Conservation (phyloP, 2,113 vertebrate species). For the Aphyosemion australe region DNA sequence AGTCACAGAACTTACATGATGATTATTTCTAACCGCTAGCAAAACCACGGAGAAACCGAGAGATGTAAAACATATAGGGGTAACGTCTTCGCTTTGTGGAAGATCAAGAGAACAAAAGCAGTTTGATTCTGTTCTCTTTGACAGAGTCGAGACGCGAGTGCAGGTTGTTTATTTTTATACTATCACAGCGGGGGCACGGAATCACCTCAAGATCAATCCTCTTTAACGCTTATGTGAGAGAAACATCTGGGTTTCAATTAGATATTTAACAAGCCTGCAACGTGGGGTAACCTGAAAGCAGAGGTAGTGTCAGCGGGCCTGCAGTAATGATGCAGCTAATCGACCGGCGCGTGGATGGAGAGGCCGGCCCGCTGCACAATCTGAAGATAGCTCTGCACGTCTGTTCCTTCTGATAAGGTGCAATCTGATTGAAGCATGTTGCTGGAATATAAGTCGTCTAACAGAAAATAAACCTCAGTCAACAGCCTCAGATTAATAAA, state of each 20-base stretch:
- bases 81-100: conserved; percentile 5
- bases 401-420: conserved; percentile 75
- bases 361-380: conserved; percentile 62
- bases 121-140: conserved; percentile 28
- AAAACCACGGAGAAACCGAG: conserved; percentile 3
- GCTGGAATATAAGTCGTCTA: conserved; percentile 64
- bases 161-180: conserved; percentile 53
- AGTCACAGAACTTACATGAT: conserved; percentile 15
- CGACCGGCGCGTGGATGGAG: conserved; percentile 54
- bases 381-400: conserved; percentile 56
- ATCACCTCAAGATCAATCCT: conserved; percentile 63
- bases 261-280: conserved; percentile 56
- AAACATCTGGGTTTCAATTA: conserved; percentile 73
- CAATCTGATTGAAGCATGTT: conserved; percentile 68
- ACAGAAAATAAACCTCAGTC: conserved; percentile 65
- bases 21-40: conserved; percentile 10
- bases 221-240: conserved; percentile 60
- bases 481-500: conserved; percentile 64
- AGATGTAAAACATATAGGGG: background rate
- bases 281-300: conserved; percentile 62
- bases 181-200: conserved; percentile 38
- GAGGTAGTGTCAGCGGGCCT: conserved; percentile 44
- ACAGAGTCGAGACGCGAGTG: conserved; percentile 6
- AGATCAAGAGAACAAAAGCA: background rate
- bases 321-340: conserved; percentile 71